Evolutionary conservation across 2,888 invertebrate genomes (phyloP), one percentile per base, ranked within the genome.

Genomic region (Incurvaria masculella): DNA sequence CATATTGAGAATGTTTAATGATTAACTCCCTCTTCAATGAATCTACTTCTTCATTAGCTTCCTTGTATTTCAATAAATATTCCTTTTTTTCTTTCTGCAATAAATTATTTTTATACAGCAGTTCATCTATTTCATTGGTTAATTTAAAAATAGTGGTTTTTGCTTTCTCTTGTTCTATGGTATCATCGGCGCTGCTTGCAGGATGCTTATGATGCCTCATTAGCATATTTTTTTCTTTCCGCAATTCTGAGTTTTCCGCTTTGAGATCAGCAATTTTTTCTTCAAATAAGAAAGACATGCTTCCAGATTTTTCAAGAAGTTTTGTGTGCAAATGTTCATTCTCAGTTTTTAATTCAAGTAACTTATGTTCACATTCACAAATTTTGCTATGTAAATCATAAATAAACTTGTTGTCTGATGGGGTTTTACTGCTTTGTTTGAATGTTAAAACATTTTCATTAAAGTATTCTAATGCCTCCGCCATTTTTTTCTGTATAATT

Each of bases 311-410:
- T 46, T 53, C 58, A 45, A 49, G 48, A 47, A 62, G 52, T 57
- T 64, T 65, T 39, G 45, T 55, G 61, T 63, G 69, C 11, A 72
- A 58, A 46, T 73, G 72, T 57, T 72, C 71, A 65, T 76, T 78
- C 61, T 80, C 72, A 60, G 75, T 78, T 54, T 65, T 72, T 20
- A 80, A 57, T 67, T 71, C 72, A n/a, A 78, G 61, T 26, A 74
- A 64, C 56, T 65, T 73, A 57, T 78, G 78, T 55, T 79, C 79
- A 63, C 70, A 68, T 59, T 75, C 78, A 69, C 78, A 78, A 50
- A 79, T 59, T 58, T 68, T 72, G 21, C 57, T 59, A 54, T 79
- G 73, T 49, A 80, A 62, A 56, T 78, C 76, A 60, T 63, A 68
- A 2, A 76, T 55, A 59, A 69, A 73, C 50, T 48, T 43, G 59